Conservation (phyloP, 2,113 vertebrate genomes). For the Haplotaxodon microlepis region DNA sequence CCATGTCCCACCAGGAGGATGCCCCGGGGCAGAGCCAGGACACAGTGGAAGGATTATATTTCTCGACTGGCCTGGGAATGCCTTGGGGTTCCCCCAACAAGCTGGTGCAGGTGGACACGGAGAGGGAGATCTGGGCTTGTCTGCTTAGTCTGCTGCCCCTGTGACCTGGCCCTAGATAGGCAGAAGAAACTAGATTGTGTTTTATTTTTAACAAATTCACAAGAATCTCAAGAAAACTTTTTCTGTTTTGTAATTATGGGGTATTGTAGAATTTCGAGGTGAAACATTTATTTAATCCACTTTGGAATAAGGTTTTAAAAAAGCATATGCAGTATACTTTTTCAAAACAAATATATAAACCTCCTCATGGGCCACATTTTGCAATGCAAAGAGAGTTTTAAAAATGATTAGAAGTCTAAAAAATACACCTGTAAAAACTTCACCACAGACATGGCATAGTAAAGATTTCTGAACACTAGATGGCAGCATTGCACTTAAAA, state of each 20-base stretch:
- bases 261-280: not conserved
- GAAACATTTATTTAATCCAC: not conserved
- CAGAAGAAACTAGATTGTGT: not conserved
- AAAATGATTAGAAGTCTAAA: not conserved
- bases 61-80: not conserved
- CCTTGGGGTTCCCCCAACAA: not conserved
- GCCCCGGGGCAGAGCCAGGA: not conserved
- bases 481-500: not conserved
- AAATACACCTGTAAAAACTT: not conserved
- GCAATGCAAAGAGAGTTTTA: not conserved
- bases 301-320: not conserved
- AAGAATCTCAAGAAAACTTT: not conserved
- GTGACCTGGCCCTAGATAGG: not conserved
- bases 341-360: not conserved
- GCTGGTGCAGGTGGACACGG: not conserved
- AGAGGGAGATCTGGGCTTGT: not conserved
- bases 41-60: not conserved
- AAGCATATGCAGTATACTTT: not conserved
- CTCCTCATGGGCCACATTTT: not conserved
- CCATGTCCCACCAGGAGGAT: not conserved
- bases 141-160: not conserved
- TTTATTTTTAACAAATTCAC: not conserved
- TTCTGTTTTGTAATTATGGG: not conserved
- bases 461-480: conserved; percentile 16
- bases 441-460: not conserved